Evolutionary conservation across 2,888 invertebrate species (phyloP), one percentile per base, ranked within the genome.

Genomic region (Hyposoter didymator): DNA sequence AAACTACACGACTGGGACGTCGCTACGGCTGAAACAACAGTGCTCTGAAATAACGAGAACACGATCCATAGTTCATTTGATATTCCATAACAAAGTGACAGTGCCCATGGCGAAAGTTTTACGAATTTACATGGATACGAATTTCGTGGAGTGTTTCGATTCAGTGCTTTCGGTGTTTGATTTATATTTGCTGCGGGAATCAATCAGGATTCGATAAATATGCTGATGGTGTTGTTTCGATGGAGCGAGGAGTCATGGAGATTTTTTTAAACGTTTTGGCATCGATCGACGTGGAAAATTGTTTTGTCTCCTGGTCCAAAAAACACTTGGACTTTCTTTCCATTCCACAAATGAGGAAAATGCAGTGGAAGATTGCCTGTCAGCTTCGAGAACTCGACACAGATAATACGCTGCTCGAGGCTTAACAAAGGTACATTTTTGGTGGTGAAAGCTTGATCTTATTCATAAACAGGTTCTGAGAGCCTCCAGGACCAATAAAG

Each of bases 341-440:
- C 32, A 32, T 28, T n/a, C 35, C 28, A 5, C 39, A 10, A 47
- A 17, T 78, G 22, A 17, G 49, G 7, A 66, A 55, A 55, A 66
- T 72, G 76, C 43, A n/a, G 66, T 67, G 43, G 22, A 17, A 64
- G 7, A 64, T 52, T 55, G 59, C 72, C 59, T 72, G 14, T 59
- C 47, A 52, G 64, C 39, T 62, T 59, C 14, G 14, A 67, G 59
- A 84, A 62, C 78, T 62, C 73, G 59, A 35, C 43, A 78, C 76
- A 73, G 67, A 84, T 84, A 76, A 84, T 67, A 72, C 47, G 39
- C 47, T 76, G 39, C 47, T 76, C 55, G 49, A 55, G 59, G 73
- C 32, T 64, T 22, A 49, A 19, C 69, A 0, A 45, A 80, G 80
- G 80, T 80, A 84, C 49, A 39, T 5, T 22, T 59, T 78, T 55